These are phyloP conservation scores for Notarius quadriscutis DNA, from an alignment of 2,113 vertebrate species.

Conservation along the genomic window DNA sequence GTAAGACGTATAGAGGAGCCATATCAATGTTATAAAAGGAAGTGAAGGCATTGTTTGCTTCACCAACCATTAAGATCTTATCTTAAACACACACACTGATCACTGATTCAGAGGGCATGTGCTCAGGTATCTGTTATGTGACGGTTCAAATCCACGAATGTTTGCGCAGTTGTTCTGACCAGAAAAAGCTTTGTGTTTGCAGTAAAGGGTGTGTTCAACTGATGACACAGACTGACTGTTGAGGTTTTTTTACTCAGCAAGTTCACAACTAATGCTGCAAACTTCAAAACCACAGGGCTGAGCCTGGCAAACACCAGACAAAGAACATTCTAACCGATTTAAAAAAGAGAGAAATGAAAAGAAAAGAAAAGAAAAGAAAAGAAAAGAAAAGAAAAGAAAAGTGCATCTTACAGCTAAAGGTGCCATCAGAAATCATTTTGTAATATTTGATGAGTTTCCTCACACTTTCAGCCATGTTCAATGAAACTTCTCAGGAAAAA, in stretches of 20 bases:
- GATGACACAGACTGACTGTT: neutral
- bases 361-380: too few relatives aligned
- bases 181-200: slow-evolving; percentile 9
- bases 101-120: slow-evolving; percentile 15
- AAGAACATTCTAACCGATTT: neutral
- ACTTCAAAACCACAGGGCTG: neutral
- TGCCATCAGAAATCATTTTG: neutral
- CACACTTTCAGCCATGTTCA: neutral
- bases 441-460: neutral
- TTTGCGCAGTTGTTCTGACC: slow-evolving; percentile 25
- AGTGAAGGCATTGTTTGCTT: slow-evolving; percentile 29
- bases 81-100: slow-evolving; percentile 30
- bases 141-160: neutral
- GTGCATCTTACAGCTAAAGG: neutral
- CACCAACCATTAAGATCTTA: slow-evolving; percentile 21
- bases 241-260: slow-evolving; percentile 11
- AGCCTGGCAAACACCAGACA: neutral
- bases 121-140: slow-evolving; percentile 4
- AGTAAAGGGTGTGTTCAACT: slow-evolving; percentile 17
- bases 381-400: neutral
- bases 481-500: neutral
- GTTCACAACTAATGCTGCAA: neutral
- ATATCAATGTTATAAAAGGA: slow-evolving; percentile 22
- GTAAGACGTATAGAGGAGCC: slow-evolving; percentile 8
- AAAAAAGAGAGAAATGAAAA: neutral